A percentile compares a stretch with the other conserved stretches of the same genome.
Conservation (phyloP, 1,140 invertebrate species). For the Apocrypta bakeri region DNA sequence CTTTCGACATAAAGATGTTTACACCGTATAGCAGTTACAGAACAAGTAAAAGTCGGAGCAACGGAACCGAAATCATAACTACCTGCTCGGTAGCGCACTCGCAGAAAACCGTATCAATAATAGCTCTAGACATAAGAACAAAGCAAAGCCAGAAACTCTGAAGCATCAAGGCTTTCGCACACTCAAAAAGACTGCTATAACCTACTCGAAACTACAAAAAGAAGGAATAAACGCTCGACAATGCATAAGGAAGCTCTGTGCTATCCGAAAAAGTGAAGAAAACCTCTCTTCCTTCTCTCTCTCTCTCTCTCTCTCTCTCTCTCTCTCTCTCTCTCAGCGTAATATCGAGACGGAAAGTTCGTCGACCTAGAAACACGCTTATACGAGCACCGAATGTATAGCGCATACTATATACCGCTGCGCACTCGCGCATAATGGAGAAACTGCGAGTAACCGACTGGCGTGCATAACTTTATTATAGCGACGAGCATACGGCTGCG, state of each 20-base stretch:
- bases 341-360: conserved; percentile 50
- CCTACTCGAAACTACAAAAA: too few species aligned
- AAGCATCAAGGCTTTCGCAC: too few species aligned
- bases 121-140: too few species aligned
- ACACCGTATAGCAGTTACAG: neutral
- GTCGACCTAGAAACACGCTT: conserved; percentile 51
- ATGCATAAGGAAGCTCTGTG: neutral
- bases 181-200: too few species aligned
- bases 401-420: neutral
- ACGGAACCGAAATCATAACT: neutral
- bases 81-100: neutral
- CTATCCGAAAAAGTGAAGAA: conserved; percentile 18
- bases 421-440: conserved; percentile 23
- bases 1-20: neutral
- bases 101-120: conserved; percentile 2
- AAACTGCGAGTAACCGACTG: conserved; percentile 27
- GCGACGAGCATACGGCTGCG: neutral
- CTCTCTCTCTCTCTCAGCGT: too few species aligned
- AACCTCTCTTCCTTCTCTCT: too few species aligned
- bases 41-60: neutral
- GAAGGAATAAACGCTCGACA: neutral
- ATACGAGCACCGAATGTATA: neutral
- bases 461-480: conserved; percentile 46
- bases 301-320: too few species aligned
- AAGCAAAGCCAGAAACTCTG: too few species aligned